Percentiles rank a stretch among this genome's conserved stretches.
Evolutionary conservation across 2,888 invertebrate genomes (phyloP).

Genomic region (Hemistola chrysoprasaria): DNA sequence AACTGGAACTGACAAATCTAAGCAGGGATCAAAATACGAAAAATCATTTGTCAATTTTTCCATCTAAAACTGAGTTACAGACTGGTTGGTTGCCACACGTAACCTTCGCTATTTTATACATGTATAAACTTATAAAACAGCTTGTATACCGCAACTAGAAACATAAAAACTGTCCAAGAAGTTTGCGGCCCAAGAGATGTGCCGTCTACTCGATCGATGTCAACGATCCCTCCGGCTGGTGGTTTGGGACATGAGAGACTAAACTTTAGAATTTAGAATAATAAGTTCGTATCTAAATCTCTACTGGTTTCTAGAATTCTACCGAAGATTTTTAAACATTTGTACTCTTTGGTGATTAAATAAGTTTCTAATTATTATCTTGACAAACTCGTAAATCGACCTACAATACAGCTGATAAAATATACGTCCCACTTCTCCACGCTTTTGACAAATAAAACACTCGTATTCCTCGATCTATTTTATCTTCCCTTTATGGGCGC

Average conservation of each 20-base stretch:
- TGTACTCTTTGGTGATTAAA: background rate
- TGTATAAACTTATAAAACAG: too few species aligned
- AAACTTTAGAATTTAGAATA: conserved; percentile 12
- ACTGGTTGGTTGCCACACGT: too few species aligned
- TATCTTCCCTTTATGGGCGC: conserved; percentile 8
- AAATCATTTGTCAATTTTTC: too few species aligned
- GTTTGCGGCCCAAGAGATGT: conserved; percentile 10
- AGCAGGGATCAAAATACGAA: too few species aligned
- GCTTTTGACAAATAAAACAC: too few species aligned
- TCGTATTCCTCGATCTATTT: conserved; percentile 5
- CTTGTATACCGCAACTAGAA: background rate
- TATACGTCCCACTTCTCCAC: background rate
- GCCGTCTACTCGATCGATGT: conserved; percentile 15
- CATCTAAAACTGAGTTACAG: too few species aligned
- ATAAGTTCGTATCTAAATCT: conserved; percentile 6
- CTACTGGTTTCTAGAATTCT: conserved; percentile 8
- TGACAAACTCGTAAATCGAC: too few species aligned
- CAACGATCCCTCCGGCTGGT: conserved; percentile 7
- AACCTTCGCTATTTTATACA: too few species aligned
- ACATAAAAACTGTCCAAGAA: conserved; percentile 19
- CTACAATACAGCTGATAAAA: too few species aligned
- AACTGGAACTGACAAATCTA: too few species aligned
- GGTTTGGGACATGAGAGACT: conserved; percentile 1
- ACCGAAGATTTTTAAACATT: conserved; percentile 1
- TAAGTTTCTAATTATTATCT: too few species aligned